Evolutionary conservation across 2,797 vertebrate genomes (phyloP), one percentile per base, ranked within the genome.

Genomic region (Odontamblyopus lacepedii): DNA sequence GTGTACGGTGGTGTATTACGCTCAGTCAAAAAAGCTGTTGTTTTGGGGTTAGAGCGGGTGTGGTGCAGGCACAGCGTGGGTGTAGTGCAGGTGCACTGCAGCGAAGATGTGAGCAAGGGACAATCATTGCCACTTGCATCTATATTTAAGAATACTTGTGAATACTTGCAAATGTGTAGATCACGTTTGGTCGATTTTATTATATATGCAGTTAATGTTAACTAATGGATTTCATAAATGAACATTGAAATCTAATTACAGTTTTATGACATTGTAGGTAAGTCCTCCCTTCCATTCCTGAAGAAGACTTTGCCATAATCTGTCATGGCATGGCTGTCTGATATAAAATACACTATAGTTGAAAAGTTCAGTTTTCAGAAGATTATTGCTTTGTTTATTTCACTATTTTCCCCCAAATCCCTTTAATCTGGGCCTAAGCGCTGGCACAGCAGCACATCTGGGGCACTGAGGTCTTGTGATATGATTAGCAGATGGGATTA

Each of bases 351-450:
- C 16, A 83, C 18, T 71, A 75, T 70, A 82, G 78, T 77, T 85
- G 82, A 86, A 3, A 59, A 53, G 79, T 79, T 79, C 73, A 78
- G 81, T 83, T 87, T 89, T 91, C 72, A 91, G 63, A 73, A 88
- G 92, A 93, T 93, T 93, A 92, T 62, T 93, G 83, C 83, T 91
- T 81, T 80, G 80, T 85, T 82, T 83, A 83, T 88, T 90, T 85
- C 83, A 80, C 69, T 80, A 78, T 86, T 85, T 85, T 87, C 11
- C 9, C 32, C 30, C 81, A 83, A 93, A 91, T 89, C 91, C 88
- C 61, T 85, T 70, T 91, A 89, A 92, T 86, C 90, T 88, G 89
- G 77, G 77, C 75, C 71, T 4, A 26, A 75, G 79, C 81, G 76
- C 62, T 80, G 77, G 83, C 68, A 79, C 75, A 73, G 79, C 65